Base-by-base conservation (phyloP, 1,140 invertebrate species). In the Aphidius gifuensis region DNA sequence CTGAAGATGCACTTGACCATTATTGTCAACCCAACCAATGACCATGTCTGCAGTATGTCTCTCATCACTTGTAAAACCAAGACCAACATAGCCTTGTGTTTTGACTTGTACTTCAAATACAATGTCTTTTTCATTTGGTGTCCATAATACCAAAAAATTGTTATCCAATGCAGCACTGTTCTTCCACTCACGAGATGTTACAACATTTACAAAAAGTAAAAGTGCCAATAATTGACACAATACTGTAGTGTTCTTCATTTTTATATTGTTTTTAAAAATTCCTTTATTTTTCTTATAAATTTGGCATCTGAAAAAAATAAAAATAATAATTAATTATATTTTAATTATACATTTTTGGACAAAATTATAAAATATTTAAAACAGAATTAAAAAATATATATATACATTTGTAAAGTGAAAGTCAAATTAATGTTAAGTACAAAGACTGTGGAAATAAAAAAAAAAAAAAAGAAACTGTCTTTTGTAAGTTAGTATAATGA, bases 101-200 rank as follows among this genome's bases (percentile, higher is more conserved):
- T 84, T 86, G 68, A 90, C 90, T 81, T 91, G 89, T 68, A 92
- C 82, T 79, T 91, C 87, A 75, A 92, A 92, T 56, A 86, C 90
- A 69, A 92, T 88, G 76, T 89, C 88, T 72, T 82, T 76, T 58
- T 80, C 76, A n/a, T 66, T 72, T 2, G 78, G 78, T 38, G 82
- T 80, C 84, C 84, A 85, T 1, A 84, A 69, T 16, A 81, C 73
- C 40, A 80, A 78, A 63, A 82, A 83, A 64, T 80, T 79, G 65
- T 81, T 77, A 70, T 83, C 82, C 60, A 83, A 68, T 39, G 78
- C 70, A 1, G 77, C 79, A 55, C 78, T 80, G 69, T 82, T 79
- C 60, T 79, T 76, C 81, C 80, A 82, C 60, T 82, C 79, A 67
- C 80, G 73, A 55, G 64, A 69, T 6, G 65, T 47, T 11, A 67